A percentile compares a stretch with the other conserved stretches of the same genome.
Conservation (phyloP, 2,113 vertebrate species). For the Pampusana beccarii region DNA sequence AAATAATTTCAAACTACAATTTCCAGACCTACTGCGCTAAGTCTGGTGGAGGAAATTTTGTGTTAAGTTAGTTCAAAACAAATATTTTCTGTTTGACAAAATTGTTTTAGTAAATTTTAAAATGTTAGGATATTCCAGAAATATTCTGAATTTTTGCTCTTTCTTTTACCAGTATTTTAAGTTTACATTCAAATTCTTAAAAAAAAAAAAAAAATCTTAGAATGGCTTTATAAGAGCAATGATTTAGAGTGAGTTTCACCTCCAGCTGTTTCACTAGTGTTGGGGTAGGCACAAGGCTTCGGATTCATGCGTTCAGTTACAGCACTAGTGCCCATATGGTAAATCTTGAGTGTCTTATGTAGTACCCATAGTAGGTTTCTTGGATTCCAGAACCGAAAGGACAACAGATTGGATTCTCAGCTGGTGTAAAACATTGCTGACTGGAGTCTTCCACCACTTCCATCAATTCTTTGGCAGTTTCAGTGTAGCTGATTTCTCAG, state of each 20-base stretch:
- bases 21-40: neutral
- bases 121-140: neutral
- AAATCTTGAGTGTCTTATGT: neutral
- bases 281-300: neutral
- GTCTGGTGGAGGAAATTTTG: neutral
- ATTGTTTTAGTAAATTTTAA: neutral
- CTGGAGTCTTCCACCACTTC: neutral
- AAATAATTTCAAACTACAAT: neutral
- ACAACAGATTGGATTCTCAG: neutral
- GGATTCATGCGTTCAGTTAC: neutral
- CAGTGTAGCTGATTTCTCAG: neutral
- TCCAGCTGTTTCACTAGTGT: neutral
- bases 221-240: neutral
- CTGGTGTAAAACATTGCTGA: neutral
- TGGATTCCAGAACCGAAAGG: neutral
- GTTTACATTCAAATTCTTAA: neutral
- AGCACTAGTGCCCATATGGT: neutral
- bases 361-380: neutral
- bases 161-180: neutral
- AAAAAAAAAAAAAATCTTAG: neutral
- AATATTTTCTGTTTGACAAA: neutral
- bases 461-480: neutral
- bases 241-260: neutral
- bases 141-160: neutral
- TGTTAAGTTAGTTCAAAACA: neutral